Conservation (phyloP, 2,888 invertebrate species). For the Ischnura elegans region DNA sequence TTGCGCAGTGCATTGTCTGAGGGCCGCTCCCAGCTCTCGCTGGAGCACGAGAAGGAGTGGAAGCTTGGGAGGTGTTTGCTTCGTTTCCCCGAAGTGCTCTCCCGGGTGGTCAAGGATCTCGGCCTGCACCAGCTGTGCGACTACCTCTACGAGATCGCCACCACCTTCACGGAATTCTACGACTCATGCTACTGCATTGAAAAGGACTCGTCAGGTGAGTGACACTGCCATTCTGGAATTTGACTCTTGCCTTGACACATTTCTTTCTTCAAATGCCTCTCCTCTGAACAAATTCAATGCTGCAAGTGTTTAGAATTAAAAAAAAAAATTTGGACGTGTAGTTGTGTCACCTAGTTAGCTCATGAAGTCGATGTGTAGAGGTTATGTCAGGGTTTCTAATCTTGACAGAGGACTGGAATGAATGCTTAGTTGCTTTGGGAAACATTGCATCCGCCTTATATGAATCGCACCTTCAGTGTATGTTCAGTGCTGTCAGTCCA, state of each 20-base stretch:
- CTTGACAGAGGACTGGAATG: no score
- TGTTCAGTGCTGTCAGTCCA: no score
- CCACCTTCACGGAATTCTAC: conserved; percentile 97
- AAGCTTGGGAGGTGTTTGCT: conserved; percentile 93
- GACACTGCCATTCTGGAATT: neutral
- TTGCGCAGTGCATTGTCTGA: conserved; percentile 82
- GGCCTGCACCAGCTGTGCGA: conserved; percentile 94
- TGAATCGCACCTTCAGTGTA: no score
- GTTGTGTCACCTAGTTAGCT: no score
- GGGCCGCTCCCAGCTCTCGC: conserved; percentile 82
- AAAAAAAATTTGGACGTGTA: no score
- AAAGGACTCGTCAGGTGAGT: conserved; percentile 85
- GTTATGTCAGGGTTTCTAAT: no score
- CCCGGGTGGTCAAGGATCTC: conserved; percentile 90
- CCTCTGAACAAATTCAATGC: neutral
- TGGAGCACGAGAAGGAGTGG: conserved; percentile 96
- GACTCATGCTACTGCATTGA: conserved; percentile 98
- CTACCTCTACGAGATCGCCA: conserved; percentile 96
- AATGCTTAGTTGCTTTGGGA: no score
- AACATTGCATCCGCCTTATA: no score
- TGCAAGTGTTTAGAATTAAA: no score
- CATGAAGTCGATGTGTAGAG: no score
- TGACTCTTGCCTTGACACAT: no score
- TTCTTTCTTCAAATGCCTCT: no score
- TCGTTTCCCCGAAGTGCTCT: conserved; percentile 92